These are phyloP conservation scores for Luehdorfia chinensis DNA, from an alignment of 1,140 invertebrate species.

Conservation along the genomic window DNA sequence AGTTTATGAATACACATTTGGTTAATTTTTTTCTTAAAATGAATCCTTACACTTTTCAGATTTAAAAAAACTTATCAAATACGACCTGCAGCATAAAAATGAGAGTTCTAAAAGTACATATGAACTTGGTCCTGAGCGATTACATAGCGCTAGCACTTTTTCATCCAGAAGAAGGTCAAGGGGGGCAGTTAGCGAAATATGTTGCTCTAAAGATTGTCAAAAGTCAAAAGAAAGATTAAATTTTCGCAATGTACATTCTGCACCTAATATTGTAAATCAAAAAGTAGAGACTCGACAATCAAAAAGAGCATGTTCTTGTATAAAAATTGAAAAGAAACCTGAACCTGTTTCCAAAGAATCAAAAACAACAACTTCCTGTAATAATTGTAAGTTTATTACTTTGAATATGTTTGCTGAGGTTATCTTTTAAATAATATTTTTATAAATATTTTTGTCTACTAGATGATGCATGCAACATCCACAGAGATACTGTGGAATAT, in stretches of 20 bases:
- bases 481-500: too few species aligned
- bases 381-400: constrained; percentile 54
- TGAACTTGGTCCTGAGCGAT: constrained; percentile 56
- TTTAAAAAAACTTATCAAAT: constrained; percentile 78
- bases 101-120: constrained; percentile 27
- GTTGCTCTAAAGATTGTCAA: constrained; percentile 47
- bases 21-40: neutral
- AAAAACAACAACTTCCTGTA: constrained; percentile 34
- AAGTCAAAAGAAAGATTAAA: constrained; percentile 24
- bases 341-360: constrained; percentile 32
- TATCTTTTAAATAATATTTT: too few species aligned
- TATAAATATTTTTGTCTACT: too few species aligned
- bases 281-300: constrained; percentile 28
- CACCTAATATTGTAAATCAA: constrained; percentile 39
- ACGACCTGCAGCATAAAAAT: constrained; percentile 64
- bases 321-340: constrained; percentile 40
- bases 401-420: too few species aligned
- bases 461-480: too few species aligned
- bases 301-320: constrained; percentile 52
- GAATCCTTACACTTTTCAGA: constrained; percentile 56
- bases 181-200: constrained; percentile 26
- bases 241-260: constrained; percentile 45
- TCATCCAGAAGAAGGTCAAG: constrained; percentile 64
- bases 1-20: too few species aligned
- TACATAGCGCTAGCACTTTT: constrained; percentile 71